These are phyloP conservation scores for Listrodromus nycthemerus DNA, from an alignment of 2,888 invertebrate genomes.

Conservation along the genomic window DNA sequence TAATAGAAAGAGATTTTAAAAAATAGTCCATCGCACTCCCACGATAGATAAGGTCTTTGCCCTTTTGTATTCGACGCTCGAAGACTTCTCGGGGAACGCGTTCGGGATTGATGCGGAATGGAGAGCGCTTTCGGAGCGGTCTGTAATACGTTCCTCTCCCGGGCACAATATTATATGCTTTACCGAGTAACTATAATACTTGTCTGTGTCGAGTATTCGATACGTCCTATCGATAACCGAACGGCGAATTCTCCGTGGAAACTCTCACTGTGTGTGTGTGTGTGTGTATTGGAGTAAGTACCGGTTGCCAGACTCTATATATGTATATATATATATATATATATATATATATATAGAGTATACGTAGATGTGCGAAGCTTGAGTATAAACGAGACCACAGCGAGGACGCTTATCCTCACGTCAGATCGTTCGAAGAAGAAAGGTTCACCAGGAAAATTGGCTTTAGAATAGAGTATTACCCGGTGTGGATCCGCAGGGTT, in stretches of 20 bases:
- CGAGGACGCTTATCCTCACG: constrained; percentile 58
- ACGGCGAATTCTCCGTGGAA: constrained; percentile 53
- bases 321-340: constrained; percentile 17
- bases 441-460: constrained; percentile 50
- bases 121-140: constrained; percentile 25
- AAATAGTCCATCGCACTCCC: constrained; percentile 36
- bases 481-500: neutral
- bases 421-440: constrained; percentile 59
- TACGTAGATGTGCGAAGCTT: neutral
- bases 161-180: constrained; percentile 16
- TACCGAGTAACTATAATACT: constrained; percentile 18
- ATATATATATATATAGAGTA: constrained; percentile 16
- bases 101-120: constrained; percentile 52
- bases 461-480: neutral
- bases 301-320: constrained; percentile 9
- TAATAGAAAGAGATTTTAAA: constrained; percentile 2
- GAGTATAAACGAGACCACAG: constrained; percentile 27
- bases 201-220: constrained; percentile 48
- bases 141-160: neutral
- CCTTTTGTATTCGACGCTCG: constrained; percentile 44
- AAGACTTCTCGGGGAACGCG: constrained; percentile 28
- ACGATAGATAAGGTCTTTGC: constrained; percentile 57
- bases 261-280: constrained; percentile 30
- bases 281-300: constrained; percentile 4
- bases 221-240: constrained; percentile 65